Percentiles rank a stretch among this genome's conserved stretches.
phyloP scores from a whole-genome alignment of 2,797 vertebrate genomes.

The Lepidocolaptes lacrymiger region DNA sequence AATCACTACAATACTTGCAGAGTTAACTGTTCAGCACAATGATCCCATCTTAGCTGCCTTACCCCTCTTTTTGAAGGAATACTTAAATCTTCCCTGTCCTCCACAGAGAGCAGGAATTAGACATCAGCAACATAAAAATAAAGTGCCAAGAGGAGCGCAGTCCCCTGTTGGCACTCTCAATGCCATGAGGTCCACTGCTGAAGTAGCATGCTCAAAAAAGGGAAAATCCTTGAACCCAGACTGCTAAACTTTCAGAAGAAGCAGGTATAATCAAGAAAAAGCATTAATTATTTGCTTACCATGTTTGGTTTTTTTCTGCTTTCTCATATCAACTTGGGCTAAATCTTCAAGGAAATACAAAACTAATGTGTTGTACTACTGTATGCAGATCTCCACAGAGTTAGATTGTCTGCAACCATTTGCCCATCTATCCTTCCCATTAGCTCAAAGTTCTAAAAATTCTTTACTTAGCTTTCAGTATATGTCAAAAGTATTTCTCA shows the following conservation, averaged over 20 bases:
- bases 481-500: not conserved
- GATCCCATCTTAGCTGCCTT: not conserved
- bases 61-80: not conserved
- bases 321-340: not conserved
- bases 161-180: not conserved
- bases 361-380: not conserved
- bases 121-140: not conserved
- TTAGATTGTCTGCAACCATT: not conserved
- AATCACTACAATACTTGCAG: not conserved
- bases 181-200: fast-evolving
- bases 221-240: not conserved
- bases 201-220: not conserved
- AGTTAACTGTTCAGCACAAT: not conserved
- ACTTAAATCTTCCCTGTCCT: not conserved
- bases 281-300: not conserved
- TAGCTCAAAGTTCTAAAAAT: not conserved
- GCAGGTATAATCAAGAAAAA: not conserved
- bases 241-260: not conserved
- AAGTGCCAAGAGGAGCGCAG: not conserved
- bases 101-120: not conserved
- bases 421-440: not conserved
- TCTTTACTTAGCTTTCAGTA: not conserved
- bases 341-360: not conserved
- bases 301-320: not conserved
- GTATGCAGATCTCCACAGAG: not conserved